Evolutionary conservation across 2,888 invertebrate species (phyloP), one percentile per base, ranked within the genome.

Genomic region (Cecidostiba fungosa): DNA sequence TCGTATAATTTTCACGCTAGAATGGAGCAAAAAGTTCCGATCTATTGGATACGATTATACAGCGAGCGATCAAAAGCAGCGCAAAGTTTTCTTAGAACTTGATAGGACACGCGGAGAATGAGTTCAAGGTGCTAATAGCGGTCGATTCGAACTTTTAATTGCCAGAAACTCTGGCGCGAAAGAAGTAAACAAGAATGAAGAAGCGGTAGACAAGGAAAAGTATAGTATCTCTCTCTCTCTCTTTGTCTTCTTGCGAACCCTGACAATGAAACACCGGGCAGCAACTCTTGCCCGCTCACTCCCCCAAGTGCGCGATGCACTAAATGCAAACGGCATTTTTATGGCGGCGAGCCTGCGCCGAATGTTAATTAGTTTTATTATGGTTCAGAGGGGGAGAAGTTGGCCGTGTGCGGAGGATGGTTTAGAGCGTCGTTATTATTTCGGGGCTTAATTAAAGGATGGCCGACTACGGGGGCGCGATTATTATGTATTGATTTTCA

Each of bases 91-190:
- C 36, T 39, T 12, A 23, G 29, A 36, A 73, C 26, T 23, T 16
- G 8, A 19, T 8, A 39, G 0, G 10, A 29, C 76, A 16, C 54
- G 39, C 29, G 54, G 19, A 78, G 70, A 77, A 78, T 29, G 54
- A 79, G 73, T 77, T 84, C 70, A 87, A 86, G 86, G 88, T 89
- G 88, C 85, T 87, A 91, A 91, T 89, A 88, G 88, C 86, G 88
- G 88, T 89, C 82, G 87, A 86, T 89, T 88, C 89, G 87, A 91
- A 91, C 90, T 91, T 92, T 91, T 91, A 92, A 91, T 91, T 91
- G 90, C 88, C 81, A 85, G 85, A 80, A 89, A 88, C 88, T 89
- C 16, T 3, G 14, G 29, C 26, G 87, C 88, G 76, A 88, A 88
- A 88, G 80, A 74, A 87, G 84, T 82, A 81, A 72, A 84, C 77